Base-by-base conservation (phyloP, 2,888 invertebrate species). In the Erannis defoliaria region DNA sequence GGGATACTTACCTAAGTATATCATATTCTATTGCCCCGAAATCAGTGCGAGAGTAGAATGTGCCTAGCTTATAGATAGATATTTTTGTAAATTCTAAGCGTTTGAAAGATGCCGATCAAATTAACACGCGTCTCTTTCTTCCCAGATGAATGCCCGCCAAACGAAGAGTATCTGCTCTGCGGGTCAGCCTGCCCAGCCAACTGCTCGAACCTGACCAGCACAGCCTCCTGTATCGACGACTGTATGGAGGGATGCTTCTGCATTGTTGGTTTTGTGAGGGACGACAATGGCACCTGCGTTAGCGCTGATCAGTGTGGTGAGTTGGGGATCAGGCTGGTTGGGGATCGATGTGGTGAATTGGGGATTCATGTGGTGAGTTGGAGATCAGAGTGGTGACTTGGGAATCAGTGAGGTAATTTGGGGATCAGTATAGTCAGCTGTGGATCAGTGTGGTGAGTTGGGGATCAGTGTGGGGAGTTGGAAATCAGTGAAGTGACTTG, bases 241-340 rank as follows among this genome's bases (percentile, higher is more conserved):
- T 93, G 93, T 50, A 74, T 82, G 0, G 88, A 90, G 31, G 93
- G 92, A 0, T 93, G 93, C 76, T 93, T 90, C 83, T 93, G 93
- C 66, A 84, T 83, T 58, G 57, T 82, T 0, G 92, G 90, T 0
- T 89, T 75, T 67, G 74, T 93, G 68, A 82, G 90, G 51, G 74
- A 85, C 10, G 86, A 86, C 1, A 91, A 88, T n/a, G 87, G 84
- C 0, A 86, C 85, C 0, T 93, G 93, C 57, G 87, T 92, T 2
- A 80, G 69, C 1, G 78, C 80, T 61, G 86, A 88, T 10, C 72
- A 82, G 49, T 93, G 92, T 66, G 81, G 86, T 86, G 62, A 74
- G 77, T 56, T 14, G 16, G 4, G 23, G n/a, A 42, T 12, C 23
- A 9, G n/a, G n/a, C n/a, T n/a, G n/a, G n/a, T n/a, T n/a, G n/a